Evolutionary conservation across 2,113 vertebrate genomes (phyloP).

Genomic region (Tyto alba): DNA sequence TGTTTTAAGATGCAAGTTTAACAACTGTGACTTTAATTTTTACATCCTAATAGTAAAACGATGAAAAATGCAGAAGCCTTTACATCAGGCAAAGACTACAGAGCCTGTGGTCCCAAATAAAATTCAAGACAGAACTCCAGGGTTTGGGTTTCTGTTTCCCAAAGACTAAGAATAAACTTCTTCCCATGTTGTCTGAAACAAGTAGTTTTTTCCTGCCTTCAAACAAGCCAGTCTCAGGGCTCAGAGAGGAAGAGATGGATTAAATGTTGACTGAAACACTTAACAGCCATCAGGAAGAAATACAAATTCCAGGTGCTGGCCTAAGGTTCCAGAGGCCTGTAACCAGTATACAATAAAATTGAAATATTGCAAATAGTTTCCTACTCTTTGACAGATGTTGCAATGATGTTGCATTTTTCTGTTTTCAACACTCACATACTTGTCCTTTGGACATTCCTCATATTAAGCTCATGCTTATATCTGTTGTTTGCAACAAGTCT

Average conservation of each 20-base stretch:
- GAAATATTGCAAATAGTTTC: not conserved
- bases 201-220: not conserved
- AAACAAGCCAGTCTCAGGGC: not conserved
- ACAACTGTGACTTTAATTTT: not conserved
- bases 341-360: not conserved
- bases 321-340: not conserved
- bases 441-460: not conserved
- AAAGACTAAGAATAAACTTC: not conserved
- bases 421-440: not conserved
- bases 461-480: not conserved
- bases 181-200: not conserved
- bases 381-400: not conserved
- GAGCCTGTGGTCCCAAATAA: not conserved
- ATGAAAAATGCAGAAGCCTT: not conserved
- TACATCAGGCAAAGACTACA: not conserved
- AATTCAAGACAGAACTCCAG: not conserved
- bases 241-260: not conserved
- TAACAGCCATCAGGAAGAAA: not conserved
- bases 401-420: not conserved
- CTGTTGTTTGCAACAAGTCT: constrained; percentile 27
- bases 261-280: not conserved
- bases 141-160: not conserved
- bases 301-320: not conserved
- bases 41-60: not conserved
- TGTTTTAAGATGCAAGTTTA: not conserved